Base-by-base conservation (phyloP, 2,888 invertebrate genomes). In the Cinara cedri region DNA sequence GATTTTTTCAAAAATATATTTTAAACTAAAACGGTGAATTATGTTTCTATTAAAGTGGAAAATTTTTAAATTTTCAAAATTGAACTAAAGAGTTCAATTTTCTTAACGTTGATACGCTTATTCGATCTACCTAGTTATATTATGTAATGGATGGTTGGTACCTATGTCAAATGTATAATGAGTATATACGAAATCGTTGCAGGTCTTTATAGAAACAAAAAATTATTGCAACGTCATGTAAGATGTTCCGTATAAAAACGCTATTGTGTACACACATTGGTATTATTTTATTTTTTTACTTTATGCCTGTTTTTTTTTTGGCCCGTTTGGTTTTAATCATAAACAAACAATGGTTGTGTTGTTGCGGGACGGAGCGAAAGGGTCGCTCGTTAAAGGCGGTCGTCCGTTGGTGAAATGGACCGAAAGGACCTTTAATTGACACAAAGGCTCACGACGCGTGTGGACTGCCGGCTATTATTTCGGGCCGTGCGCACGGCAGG, bases 401-500 rank as follows among this genome's bases (percentile, higher is more conserved):
- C 57, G 76, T 68, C 76, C 68, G 46, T 26, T 46, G 55, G 75
- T 78, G 76, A 78, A 68, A 78, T 68, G 76, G 68, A 78, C 68
- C 76, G 68, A 78, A 60, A 78, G 68, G 68, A 66, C 68, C 68
- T 78, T 78, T 78, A 78, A 78, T 78, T 78, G 76, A 78, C 76
- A 78, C n/a, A 68, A 78, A 60, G 68, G 68, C 6, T 6, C 68
- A 34, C 55, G 57, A 46, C 66, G 76, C 26, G 74, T 63, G 66
- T 65, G 76, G 76, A 66, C 76, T 46, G 55, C 49, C 49, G 68
- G 68, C 76, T 78, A 78, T 78, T 78, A 78, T 78, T 78, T 78
- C 34, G 76, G 57, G 76, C 68, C 76, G 68, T 42, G 68, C 76
- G 76, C 60, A 57, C 76, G 76, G 57, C 76, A 78, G 76, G 76